Percentiles rank a stretch among this genome's conserved stretches.
These are phyloP conservation scores for Ctenopoma multispine DNA, from an alignment of 2,797 vertebrate genomes.

Conservation along the genomic window DNA sequence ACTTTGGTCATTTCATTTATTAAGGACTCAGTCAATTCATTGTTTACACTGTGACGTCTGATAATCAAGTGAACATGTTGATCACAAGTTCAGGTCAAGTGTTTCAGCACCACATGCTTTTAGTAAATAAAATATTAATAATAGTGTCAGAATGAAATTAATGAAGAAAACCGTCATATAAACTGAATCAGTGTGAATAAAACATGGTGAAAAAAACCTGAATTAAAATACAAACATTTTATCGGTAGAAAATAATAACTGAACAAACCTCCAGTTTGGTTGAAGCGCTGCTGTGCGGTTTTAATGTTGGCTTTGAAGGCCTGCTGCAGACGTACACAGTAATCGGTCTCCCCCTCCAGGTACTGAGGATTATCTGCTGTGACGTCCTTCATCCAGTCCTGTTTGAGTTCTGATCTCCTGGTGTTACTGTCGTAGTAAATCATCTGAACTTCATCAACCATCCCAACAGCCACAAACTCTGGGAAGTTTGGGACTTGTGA, in stretches of 20 bases:
- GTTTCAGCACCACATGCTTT: no score
- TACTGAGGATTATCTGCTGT: constrained; percentile 19
- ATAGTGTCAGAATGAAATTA: no score
- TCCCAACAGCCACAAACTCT: constrained; percentile 49
- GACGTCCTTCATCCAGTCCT: constrained; percentile 59
- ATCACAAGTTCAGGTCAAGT: no score
- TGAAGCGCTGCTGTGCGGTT: background rate
- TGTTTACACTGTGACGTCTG: no score
- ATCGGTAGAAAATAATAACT: background rate
- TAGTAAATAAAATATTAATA: no score
- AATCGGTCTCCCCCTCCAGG: background rate
- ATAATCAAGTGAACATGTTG: no score
- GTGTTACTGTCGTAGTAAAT: constrained; percentile 45
- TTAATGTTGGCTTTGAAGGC: background rate
- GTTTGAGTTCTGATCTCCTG: background rate
- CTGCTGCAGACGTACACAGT: accelerated
- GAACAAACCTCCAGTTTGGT: constrained; percentile 73
- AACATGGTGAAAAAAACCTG: no score
- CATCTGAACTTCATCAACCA: constrained; percentile 47
- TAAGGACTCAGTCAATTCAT: no score
- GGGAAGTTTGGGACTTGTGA: constrained; percentile 58
- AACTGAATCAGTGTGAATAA: no score
- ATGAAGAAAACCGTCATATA: no score
- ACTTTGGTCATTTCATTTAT: no score
- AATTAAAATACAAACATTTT: no score